These are phyloP conservation scores for Acanthosepion lycidas DNA, from an alignment of 2,888 invertebrate genomes.

Conservation along the genomic window DNA sequence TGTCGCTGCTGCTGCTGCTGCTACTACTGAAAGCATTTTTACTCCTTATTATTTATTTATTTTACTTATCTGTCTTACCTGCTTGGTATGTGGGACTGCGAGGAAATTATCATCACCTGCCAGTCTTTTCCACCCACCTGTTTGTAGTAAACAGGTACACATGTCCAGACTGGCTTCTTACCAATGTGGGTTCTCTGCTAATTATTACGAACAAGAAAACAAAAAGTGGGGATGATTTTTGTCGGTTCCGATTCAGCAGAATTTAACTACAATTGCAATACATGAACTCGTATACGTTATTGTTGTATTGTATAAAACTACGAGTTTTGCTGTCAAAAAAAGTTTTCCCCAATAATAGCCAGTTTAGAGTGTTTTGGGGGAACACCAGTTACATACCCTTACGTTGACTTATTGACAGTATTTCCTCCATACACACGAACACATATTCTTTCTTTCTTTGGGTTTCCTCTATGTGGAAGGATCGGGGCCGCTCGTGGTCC, in stretches of 20 bases:
- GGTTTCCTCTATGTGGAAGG: conserved; percentile 5
- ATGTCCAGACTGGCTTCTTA: conserved; percentile 9
- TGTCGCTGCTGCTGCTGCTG: neutral
- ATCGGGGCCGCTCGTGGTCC: neutral
- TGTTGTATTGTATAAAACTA: neutral
- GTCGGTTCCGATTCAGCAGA: neutral
- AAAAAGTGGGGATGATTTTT: neutral
- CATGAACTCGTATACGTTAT: neutral
- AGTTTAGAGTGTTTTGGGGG: too few relatives aligned
- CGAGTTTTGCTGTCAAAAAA: neutral
- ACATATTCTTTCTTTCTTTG: neutral
- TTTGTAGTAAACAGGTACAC: conserved; percentile 21
- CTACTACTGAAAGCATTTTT: neutral
- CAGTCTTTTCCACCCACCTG: neutral
- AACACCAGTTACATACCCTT: too few relatives aligned
- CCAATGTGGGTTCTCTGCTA: neutral
- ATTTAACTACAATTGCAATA: neutral
- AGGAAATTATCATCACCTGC: neutral
- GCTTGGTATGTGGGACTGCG: neutral
- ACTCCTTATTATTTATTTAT: neutral
- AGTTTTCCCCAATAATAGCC: neutral
- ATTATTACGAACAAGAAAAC: neutral
- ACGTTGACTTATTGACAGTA: too few relatives aligned
- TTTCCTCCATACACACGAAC: too few relatives aligned
- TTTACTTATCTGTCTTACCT: neutral